Base-by-base conservation (phyloP, 2,113 vertebrate genomes). In the Sebastes fasciatus region DNA sequence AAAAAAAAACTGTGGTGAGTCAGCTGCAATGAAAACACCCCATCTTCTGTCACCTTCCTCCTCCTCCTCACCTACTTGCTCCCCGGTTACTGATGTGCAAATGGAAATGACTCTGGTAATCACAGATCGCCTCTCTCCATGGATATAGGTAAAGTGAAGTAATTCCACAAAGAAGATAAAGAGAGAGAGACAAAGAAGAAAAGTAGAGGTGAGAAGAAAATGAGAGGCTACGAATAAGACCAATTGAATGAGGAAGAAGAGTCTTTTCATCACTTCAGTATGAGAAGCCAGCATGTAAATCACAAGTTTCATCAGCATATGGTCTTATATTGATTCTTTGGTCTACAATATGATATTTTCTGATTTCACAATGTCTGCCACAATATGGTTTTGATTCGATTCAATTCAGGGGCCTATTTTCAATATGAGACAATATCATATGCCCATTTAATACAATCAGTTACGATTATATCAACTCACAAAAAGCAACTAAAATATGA, bases 21-120 rank as follows among this genome's bases (percentile, higher is more conserved):
- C 82, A 84, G 60, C 78, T 74, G 16, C 69, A 84, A 68, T 78
- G 42, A 81, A 86, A 86, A 80, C 77, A 79, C 61, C 52, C 77
- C 26, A 75, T 80, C 49, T 74, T 78, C 63, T 63, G 51, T 80
- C 64, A 68, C 19, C 62, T n/a, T 51, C 11, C 58, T 55, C 52
- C 40, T 69, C 11, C 62, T 23, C 16, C 13, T 76, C 8, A 52
- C 46, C 16, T 49, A n/a, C 61, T 26, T 42, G 40, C 71, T 83
- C 66, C 46, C n/a, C 1, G 8, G 69, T 62, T 54, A 79, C 66
- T 67, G 49, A 74, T 79, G 62, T 49, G 54, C 17, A 73, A 77
- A 83, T 85, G 58, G 34, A 74, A 92, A 78, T 74, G 45, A 75
- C 46, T 65, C 52, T 49, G 23, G 68, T 82, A 80, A 80, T 69